Conservation (phyloP, 2,797 vertebrate genomes). For the Falco naumanni region DNA sequence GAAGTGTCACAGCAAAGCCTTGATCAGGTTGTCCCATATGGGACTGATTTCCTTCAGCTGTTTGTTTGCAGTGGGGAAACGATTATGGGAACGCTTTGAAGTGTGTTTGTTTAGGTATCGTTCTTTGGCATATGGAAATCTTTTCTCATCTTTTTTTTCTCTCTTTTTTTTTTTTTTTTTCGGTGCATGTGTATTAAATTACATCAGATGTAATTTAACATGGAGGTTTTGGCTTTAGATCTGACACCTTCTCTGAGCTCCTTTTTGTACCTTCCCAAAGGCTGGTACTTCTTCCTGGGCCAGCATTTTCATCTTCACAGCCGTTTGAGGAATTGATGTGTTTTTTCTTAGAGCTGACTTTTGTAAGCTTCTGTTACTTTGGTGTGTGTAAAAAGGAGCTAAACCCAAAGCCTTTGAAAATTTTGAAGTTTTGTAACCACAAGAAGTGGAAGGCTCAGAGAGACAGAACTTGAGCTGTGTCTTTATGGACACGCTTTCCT, state of each 20-base stretch:
- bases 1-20: background rate
- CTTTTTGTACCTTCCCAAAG: background rate
- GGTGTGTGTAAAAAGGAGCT: background rate
- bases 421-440: background rate
- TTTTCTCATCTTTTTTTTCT: background rate
- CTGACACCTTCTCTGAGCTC: background rate
- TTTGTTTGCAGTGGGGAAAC: background rate
- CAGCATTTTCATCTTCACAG: background rate
- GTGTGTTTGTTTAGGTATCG: rapidly evolving
- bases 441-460: background rate
- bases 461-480: background rate
- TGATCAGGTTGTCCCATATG: background rate
- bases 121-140: background rate
- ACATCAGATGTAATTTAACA: background rate
- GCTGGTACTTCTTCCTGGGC: background rate
- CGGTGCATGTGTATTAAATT: background rate
- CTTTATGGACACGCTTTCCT: background rate
- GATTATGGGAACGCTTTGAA: background rate
- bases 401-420: background rate
- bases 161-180: background rate
- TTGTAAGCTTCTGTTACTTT: background rate
- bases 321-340: background rate
- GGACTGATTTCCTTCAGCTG: background rate
- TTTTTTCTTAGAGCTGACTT: background rate
- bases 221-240: slow-evolving; percentile 35